A percentile compares a stretch with the other conserved stretches of the same genome.
Evolutionary conservation across 2,113 vertebrate species (phyloP).

Genomic region (Cynopterus brachyotis): DNA sequence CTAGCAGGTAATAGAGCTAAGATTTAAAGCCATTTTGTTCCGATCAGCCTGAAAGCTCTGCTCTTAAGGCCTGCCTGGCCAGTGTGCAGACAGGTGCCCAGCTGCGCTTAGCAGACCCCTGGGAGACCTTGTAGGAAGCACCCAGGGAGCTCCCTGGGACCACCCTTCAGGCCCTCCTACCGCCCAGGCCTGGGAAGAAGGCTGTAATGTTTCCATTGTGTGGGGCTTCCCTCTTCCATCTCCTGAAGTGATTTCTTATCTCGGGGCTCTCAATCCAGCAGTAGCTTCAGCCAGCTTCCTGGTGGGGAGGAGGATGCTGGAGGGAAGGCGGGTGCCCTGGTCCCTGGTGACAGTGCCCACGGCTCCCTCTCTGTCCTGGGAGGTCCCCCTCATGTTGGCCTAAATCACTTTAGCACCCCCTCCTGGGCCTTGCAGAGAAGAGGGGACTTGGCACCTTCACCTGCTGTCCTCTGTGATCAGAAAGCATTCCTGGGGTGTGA

Average conservation of each 20-base stretch:
- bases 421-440: background rate
- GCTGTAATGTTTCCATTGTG: rapidly evolving
- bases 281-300: background rate
- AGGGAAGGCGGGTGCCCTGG: too few relatives aligned
- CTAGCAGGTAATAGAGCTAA: background rate
- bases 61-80: background rate
- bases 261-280: background rate
- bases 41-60: background rate
- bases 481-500: background rate
- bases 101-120: background rate
- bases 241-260: background rate
- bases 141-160: background rate
- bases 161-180: rapidly evolving
- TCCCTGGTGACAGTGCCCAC: background rate
- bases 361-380: background rate
- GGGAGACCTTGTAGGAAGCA: background rate
- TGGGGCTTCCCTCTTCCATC: background rate
- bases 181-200: background rate
- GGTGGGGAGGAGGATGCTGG: background rate
- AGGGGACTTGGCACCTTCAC: background rate
- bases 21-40: background rate
- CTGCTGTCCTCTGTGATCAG: background rate
- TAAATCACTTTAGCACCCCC: background rate
- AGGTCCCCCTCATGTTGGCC: background rate
- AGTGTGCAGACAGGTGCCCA: background rate